These are phyloP conservation scores for Colius striatus DNA, from an alignment of 2,113 vertebrate genomes.

Conservation along the genomic window DNA sequence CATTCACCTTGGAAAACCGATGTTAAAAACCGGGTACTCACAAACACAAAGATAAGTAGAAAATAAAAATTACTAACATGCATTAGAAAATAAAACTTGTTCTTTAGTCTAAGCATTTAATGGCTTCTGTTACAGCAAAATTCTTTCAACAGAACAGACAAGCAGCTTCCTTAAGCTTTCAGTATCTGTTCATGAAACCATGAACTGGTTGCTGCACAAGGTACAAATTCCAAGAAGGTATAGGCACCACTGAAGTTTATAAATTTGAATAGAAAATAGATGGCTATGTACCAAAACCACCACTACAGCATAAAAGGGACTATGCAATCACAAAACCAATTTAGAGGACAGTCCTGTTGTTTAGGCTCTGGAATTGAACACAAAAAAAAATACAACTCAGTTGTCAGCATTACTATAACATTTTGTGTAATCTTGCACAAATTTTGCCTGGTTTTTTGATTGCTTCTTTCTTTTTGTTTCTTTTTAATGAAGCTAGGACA, in stretches of 20 bases:
- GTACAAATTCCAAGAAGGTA: background rate
- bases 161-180: background rate
- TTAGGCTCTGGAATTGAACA: background rate
- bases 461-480: background rate
- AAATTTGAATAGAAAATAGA: background rate
- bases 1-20: background rate
- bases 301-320: background rate
- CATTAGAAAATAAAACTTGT: background rate
- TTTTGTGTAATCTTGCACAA: background rate
- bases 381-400: background rate
- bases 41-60: background rate
- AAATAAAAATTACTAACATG: background rate
- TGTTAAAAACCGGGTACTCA: background rate
- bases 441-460: background rate
- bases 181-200: background rate
- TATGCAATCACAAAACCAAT: background rate
- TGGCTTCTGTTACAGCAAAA: background rate
- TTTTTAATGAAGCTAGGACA: background rate
- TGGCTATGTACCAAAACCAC: background rate
- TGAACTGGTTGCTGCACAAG: background rate
- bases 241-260: background rate
- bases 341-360: background rate
- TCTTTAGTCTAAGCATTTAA: background rate
- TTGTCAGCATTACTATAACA: background rate
- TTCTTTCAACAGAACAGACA: background rate